Evolutionary conservation across 1,140 invertebrate species (phyloP).

Genomic region (Metopolophium dirhodum): DNA sequence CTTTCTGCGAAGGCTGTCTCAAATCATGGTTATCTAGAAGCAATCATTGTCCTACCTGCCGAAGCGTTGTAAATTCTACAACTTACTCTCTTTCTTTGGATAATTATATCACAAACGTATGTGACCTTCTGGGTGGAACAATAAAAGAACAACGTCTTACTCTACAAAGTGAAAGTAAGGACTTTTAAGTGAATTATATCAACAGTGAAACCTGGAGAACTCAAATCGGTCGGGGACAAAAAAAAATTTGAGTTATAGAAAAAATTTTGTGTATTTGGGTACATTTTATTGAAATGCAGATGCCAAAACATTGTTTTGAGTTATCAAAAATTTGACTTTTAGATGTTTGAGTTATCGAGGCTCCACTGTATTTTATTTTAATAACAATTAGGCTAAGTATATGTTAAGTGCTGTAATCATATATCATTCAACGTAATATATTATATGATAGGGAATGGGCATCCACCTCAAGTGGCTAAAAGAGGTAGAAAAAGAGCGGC

Average conservation of each 20-base stretch:
- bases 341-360: too few relatives aligned
- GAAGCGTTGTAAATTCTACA: slow-evolving; percentile 65
- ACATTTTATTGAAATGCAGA: too few relatives aligned
- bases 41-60: slow-evolving; percentile 77
- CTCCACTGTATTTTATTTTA: not conserved
- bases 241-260: too few relatives aligned
- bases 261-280: too few relatives aligned
- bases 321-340: too few relatives aligned
- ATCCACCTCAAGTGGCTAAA: not conserved
- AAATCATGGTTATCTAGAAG: slow-evolving; percentile 74
- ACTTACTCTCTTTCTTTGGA: slow-evolving; percentile 57
- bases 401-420: not conserved
- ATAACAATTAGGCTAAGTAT: too few relatives aligned
- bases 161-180: slow-evolving; percentile 48
- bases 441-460: not conserved
- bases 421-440: not conserved
- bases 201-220: too few relatives aligned
- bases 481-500: not conserved
- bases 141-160: slow-evolving; percentile 47
- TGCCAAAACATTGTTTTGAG: too few relatives aligned
- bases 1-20: slow-evolving; percentile 80
- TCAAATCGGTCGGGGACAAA: too few relatives aligned
- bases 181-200: not conserved
- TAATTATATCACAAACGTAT: slow-evolving; percentile 56
- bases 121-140: slow-evolving; percentile 53